phyloP scores from a whole-genome alignment of 2,888 invertebrate genomes.

The Mystacides longicornis region DNA sequence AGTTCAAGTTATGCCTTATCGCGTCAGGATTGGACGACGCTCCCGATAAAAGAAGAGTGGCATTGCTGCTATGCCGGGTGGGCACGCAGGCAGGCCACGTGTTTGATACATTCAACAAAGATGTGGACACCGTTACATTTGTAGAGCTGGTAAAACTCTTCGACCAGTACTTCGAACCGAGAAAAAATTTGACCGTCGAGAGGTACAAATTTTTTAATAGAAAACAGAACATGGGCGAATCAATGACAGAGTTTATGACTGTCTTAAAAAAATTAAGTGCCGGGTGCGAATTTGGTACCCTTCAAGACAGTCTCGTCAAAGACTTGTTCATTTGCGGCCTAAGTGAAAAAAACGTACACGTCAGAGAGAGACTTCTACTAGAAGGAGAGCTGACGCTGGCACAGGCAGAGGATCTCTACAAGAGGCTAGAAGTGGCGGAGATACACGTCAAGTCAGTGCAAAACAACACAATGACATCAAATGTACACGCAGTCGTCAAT shows the following conservation, averaged over 20 bases:
- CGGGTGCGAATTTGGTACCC: neutral
- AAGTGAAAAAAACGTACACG: neutral
- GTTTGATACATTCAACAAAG: neutral
- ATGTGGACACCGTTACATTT: neutral
- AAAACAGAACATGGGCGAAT: neutral
- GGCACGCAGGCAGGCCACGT: neutral
- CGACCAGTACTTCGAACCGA: neutral
- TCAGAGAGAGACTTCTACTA: neutral
- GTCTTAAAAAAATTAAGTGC: neutral
- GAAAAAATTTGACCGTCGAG: neutral
- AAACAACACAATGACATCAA: neutral
- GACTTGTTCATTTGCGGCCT: neutral
- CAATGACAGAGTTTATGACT: neutral
- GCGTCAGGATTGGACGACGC: neutral
- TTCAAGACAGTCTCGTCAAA: neutral
- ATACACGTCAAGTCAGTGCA: neutral
- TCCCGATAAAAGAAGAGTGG: neutral
- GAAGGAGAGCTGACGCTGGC: neutral
- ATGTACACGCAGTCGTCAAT: too few relatives aligned
- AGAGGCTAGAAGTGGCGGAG: neutral
- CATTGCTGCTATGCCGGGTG: neutral
- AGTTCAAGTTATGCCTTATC: neutral
- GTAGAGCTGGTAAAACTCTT: neutral
- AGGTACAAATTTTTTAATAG: neutral
- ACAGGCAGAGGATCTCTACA: neutral